Conservation (phyloP, 2,113 vertebrate species). For the Carettochelys insculpta region DNA sequence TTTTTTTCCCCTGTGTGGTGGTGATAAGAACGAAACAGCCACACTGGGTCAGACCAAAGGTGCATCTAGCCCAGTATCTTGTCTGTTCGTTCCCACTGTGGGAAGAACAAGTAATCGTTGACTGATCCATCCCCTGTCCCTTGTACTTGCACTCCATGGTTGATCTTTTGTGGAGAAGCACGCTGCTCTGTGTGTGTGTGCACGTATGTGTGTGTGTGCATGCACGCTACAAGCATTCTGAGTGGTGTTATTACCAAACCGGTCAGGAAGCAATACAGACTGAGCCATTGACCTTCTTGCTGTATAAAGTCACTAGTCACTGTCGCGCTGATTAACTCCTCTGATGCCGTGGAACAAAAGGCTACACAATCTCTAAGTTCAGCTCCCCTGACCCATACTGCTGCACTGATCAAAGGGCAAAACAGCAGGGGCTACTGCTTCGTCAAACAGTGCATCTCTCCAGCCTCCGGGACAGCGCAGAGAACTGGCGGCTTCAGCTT, state of each 20-base stretch:
- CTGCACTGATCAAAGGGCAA: conserved; percentile 56
- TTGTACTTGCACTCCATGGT: neutral
- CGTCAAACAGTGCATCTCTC: neutral
- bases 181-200: fast-evolving
- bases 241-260: conserved; percentile 4
- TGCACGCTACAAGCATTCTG: neutral
- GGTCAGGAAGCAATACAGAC: conserved; percentile 26
- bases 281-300: conserved; percentile 65
- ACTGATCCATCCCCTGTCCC: no score
- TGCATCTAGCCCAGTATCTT: no score
- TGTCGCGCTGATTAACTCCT: conserved; percentile 68
- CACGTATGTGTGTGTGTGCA: neutral
- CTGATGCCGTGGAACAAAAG: conserved; percentile 65
- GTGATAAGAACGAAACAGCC: neutral
- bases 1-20: neutral
- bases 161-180: neutral
- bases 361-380: conserved; percentile 37
- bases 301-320: conserved; percentile 53
- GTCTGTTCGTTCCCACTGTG: no score
- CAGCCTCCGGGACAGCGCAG: fast-evolving
- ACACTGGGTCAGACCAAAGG: no score
- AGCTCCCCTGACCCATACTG: conserved; percentile 44
- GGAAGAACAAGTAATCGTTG: no score
- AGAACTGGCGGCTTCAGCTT: neutral
- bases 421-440: neutral